Conservation (phyloP, 64 coral and sea anemone species). For the Stylophora pistillata region DNA sequence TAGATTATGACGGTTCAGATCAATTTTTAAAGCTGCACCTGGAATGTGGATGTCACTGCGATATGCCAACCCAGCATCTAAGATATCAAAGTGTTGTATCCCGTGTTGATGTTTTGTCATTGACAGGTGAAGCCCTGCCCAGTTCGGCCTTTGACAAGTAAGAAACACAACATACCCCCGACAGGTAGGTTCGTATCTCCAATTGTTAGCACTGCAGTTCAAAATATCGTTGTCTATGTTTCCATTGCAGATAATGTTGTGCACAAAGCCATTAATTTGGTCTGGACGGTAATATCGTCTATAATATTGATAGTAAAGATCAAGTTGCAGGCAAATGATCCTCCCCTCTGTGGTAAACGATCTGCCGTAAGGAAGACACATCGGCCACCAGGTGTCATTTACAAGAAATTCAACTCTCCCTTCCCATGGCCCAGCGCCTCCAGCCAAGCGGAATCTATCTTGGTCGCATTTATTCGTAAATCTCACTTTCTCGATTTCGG, state of each 20-base stretch:
- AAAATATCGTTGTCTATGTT: too few relatives aligned
- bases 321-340: conserved; percentile 64
- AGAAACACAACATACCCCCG: conserved; percentile 35
- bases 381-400: too few relatives aligned
- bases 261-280: conserved; percentile 39
- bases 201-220: neutral
- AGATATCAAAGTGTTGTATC: conserved; percentile 63
- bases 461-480: too few relatives aligned
- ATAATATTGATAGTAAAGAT: neutral
- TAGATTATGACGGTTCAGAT: conserved; percentile 63
- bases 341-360: conserved; percentile 27
- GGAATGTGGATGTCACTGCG: conserved; percentile 62
- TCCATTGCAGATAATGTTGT: too few relatives aligned
- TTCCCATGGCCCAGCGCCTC: conserved; percentile 74
- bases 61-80: conserved; percentile 67
- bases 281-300: neutral
- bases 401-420: conserved; percentile 64
- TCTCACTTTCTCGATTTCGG: conserved; percentile 34
- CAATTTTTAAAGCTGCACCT: conserved; percentile 61
- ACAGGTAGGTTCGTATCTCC: conserved; percentile 41
- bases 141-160: too few relatives aligned
- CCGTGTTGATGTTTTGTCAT: conserved; percentile 40
- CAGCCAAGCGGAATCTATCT: conserved; percentile 44
- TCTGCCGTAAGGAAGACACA: conserved; percentile 24
- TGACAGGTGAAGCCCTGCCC: conserved; percentile 66